Percentiles rank a stretch among this genome's conserved stretches.
phyloP scores from a whole-genome alignment of 2,797 vertebrate genomes.

The Chelonia mydas region DNA sequence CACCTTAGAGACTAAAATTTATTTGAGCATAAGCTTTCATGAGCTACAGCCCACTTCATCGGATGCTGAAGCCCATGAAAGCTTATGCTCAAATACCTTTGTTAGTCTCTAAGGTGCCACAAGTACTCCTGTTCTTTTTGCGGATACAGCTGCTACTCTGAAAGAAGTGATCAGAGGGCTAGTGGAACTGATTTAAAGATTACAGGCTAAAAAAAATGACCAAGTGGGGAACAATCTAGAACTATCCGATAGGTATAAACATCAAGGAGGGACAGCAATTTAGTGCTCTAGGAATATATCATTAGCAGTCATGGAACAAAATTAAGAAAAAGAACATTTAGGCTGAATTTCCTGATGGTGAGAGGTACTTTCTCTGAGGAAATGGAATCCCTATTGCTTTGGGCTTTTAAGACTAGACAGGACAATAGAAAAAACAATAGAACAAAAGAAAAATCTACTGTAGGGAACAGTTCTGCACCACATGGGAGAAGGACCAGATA shows the following conservation, averaged over 20 bases:
- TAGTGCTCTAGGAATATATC: not conserved
- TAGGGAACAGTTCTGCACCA: not conserved
- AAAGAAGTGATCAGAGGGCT: fast-evolving
- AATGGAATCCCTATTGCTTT: not conserved
- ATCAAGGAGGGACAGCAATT: not conserved
- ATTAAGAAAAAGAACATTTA: not conserved
- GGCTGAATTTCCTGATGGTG: not conserved
- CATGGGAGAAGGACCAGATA: not conserved
- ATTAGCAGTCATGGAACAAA: not conserved
- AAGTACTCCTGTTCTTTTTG: too few species aligned
- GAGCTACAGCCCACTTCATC: too few species aligned
- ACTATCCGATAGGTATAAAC: not conserved
- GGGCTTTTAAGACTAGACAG: not conserved
- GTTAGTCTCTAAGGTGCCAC: too few species aligned
- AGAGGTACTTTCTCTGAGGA: not conserved
- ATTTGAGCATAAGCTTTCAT: too few species aligned
- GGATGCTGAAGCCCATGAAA: too few species aligned
- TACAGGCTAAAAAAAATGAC: not conserved
- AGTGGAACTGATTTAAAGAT: not conserved
- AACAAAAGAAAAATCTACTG: not conserved
- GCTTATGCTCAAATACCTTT: too few species aligned
- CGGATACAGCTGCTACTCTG: too few species aligned
- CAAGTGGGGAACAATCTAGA: not conserved
- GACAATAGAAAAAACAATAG: not conserved
- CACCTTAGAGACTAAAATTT: too few species aligned